Base-by-base conservation (phyloP, 2,888 invertebrate species). In the Eupsilia transversa region DNA sequence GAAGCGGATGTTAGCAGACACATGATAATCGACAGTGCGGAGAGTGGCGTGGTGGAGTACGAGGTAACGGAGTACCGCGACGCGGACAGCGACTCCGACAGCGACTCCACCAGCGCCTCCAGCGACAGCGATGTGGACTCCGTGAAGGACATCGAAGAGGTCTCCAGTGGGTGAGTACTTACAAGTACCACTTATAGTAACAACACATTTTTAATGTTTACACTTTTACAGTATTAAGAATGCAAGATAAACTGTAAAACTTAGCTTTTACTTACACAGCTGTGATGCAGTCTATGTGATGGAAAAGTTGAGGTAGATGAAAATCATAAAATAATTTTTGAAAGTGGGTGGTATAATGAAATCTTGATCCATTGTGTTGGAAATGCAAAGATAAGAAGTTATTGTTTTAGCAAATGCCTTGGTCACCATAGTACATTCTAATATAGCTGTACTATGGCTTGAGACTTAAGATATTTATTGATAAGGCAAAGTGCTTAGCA, bases 31-130 rank as follows among this genome's bases (percentile, higher is more conserved):
- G 96, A 96, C 88, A 93, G 91, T 85, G 90, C 91, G 35, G 95
- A 95, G 73, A 94, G 94, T 87, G 96, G 94, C 64, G 92, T 95
- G 20, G 91, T 95, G 76, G 96, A 96, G 72, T 96, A 96, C 77
- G 95, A 96, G 86, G 95, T 96, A 66, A 94, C 95, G 2, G 95
- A 95, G 85, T 96, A 96, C 80, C 91, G 96, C 27, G 96, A 95
- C 70, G 90, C 91, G 63, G 93, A 95, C 77, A 93, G 93, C 77
- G 94, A 94, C 78, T 93, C 94, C 20, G 88, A 87, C 38, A 83
- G 82, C 0, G 94, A 94, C 52, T 92, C 94, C 1, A 93, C 93
- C 0, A 94, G 94, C 80, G 94, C 94, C 64, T 94, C 94, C 20
- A 94, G 94, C 85, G 95, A 95, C 79, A 95, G 95, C 86, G 95